Evolutionary conservation across 2,797 vertebrate genomes (phyloP).

Genomic region (Enoplosus armatus): DNA sequence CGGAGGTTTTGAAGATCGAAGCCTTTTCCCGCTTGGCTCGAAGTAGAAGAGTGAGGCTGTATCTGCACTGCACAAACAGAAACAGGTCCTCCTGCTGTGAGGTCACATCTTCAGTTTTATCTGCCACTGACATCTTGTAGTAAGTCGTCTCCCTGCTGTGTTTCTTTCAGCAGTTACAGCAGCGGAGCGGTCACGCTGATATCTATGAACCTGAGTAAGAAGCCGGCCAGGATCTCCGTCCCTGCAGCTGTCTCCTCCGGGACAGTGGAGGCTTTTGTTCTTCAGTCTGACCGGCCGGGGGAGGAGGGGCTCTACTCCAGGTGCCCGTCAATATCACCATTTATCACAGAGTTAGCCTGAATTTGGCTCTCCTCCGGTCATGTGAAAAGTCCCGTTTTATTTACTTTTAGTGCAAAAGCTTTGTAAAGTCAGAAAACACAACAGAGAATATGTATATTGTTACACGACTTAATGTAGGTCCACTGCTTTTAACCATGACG

Average conservation of each 20-base stretch:
- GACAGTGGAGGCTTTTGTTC: slow-evolving; percentile 89
- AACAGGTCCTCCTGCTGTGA: slow-evolving; percentile 81
- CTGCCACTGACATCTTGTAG: not conserved
- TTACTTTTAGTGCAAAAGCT: not conserved
- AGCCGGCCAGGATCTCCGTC: slow-evolving; percentile 78
- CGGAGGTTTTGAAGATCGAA: slow-evolving; percentile 84
- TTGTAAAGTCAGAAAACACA: no score
- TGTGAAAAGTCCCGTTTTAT: slow-evolving; percentile 1
- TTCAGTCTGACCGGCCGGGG: slow-evolving; percentile 83
- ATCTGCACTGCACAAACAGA: slow-evolving; percentile 92
- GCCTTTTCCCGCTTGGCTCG: slow-evolving; percentile 39
- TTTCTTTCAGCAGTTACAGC: slow-evolving; percentile 81
- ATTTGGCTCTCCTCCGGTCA: not conserved
- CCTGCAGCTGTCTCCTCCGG: slow-evolving; percentile 78
- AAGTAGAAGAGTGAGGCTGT: slow-evolving; percentile 83
- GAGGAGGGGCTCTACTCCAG: slow-evolving; percentile 88
- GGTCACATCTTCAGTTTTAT: accelerated
- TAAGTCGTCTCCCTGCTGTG: not conserved
- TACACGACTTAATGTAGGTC: no score
- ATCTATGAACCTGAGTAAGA: slow-evolving; percentile 89
- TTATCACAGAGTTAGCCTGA: slow-evolving; percentile 15
- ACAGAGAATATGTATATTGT: no score
- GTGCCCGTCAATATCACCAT: slow-evolving; percentile 75
- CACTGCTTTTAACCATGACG: no score
- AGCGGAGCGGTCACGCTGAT: slow-evolving; percentile 90